These are phyloP conservation scores for Xylota segnis DNA, from an alignment of 2,888 invertebrate genomes.

Conservation along the genomic window DNA sequence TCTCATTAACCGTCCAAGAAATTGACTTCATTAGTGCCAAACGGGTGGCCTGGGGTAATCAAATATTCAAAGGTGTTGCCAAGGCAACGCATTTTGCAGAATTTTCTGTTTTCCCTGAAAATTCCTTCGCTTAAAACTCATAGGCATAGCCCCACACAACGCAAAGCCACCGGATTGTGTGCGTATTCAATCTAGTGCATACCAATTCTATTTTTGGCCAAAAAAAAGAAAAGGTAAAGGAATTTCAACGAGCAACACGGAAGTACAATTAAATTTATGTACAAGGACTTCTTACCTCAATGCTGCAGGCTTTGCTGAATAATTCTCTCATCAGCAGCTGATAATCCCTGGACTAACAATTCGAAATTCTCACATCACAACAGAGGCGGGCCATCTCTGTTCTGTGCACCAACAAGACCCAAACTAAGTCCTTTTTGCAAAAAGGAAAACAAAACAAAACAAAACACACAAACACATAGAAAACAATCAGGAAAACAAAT, in stretches of 20 bases:
- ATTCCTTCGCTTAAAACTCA: slow-evolving; percentile 24
- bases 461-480: not conserved
- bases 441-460: not conserved
- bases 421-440: not conserved
- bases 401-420: not conserved
- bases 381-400: not conserved
- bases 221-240: not conserved
- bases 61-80: slow-evolving; percentile 55
- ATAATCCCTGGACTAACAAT: slow-evolving; percentile 46
- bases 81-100: slow-evolving; percentile 23
- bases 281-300: slow-evolving; percentile 12
- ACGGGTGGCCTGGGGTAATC: slow-evolving; percentile 45
- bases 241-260: not conserved
- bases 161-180: not conserved
- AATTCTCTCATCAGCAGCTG: slow-evolving; percentile 32
- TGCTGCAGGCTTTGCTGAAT: slow-evolving; percentile 9
- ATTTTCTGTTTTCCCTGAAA: slow-evolving; percentile 4
- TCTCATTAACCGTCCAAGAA: slow-evolving; percentile 59
- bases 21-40: slow-evolving; percentile 66
- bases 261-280: not conserved
- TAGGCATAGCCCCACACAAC: not conserved
- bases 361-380: slow-evolving; percentile 22
- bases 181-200: not conserved
- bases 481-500: slow-evolving; percentile 10
- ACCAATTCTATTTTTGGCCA: not conserved